Evolutionary conservation across 1,140 invertebrate genomes (phyloP), one percentile per base, ranked within the genome.

Genomic region (Drosophila ogumai): DNA sequence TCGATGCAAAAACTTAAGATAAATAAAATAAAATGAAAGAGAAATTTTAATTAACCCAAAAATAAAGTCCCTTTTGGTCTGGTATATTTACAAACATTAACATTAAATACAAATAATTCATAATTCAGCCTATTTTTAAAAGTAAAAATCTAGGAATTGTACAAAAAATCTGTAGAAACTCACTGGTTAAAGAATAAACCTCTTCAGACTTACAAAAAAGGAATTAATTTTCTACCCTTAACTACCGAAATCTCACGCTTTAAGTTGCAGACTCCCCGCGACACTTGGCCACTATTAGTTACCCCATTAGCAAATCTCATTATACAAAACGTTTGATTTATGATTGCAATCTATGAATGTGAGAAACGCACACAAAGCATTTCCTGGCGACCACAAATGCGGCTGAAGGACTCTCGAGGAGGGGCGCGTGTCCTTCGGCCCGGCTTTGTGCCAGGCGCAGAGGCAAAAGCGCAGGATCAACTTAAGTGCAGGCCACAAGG

Each of bases 401-500:
- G 66, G 54, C 54, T 73, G 67, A 72, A 73, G 69, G 69, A 73
- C 69, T 50, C 44, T 71, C 67, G 44, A 72, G 49, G 54, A 72
- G 66, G 36, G 69, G 38, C 69, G 69, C 69, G 69, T 73, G 69
- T 59, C 55, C 64, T 65, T 41, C 49, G 41, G 19, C 40, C 13
- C 55, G 47, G 58, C 76, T 68, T 67, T 75, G 75, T 64, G 68
- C 65, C 76, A 46, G 79, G 47, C 73, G 61, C 56, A 81, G 59
- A 69, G 66, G 68, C 74, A 65, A 71, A 74, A 65, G 78, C 75
- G 56, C 79, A 50, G 82, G 82, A 87, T 86, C 82, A 87, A 86
- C 82, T 82, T 65, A 55, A 82, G 80, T 79, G 69, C 78, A 85
- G 66, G 78, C 66, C 75, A 40, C 82, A 85, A 85, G 79, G 81